Base-by-base conservation (phyloP, 2,113 vertebrate genomes). In the Cheilinus undulatus region DNA sequence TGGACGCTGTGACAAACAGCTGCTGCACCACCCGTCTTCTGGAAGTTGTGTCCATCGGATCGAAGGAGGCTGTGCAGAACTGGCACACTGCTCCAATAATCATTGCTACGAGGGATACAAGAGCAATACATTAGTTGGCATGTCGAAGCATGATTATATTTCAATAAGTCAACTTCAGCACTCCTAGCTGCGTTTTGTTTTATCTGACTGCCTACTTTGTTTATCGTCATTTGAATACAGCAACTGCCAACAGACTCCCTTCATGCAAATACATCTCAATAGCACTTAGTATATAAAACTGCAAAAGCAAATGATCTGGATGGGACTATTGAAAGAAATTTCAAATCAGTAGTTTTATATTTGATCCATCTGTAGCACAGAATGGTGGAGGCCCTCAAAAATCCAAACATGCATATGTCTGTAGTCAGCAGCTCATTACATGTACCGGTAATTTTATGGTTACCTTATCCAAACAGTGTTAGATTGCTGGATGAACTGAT, bases 61-160 rank as follows among this genome's bases (percentile, higher is more conserved):
- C 48, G 20, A 93, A 74, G 24, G 91, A 90, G 14, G 69, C 86
- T 4, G 77, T 66, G 81, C 92, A 94, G 62, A 94, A 91, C 69
- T 87, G 89, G 69, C 89, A 88, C 7, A 60, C 70, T 19, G 90
- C 88, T 30, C 76, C 87, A 20, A 80, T 7, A 23, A 93, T 57
- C 84, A 93, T 90, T 3, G 83, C 93, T 94, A 84, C 12, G 3
- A 69, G 54, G 82, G 78, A 84, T n/a, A 52, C 50, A 72, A 81
- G 60, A 87, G 65, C n/a, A 79, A 78, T 32, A 70, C 52, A 46
- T 80, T 78, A 76, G 76, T 82, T 43, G 65, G 45, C 27, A 32
- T 50, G 28, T 63, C 82, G 71, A 81, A 75, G 26, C 42, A 24
- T 28, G 24, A 76, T 73, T 82, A 72, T 69, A 11, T 80, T 86